Base-by-base conservation (phyloP, 2,797 vertebrate genomes). In the Balearica regulorum region DNA sequence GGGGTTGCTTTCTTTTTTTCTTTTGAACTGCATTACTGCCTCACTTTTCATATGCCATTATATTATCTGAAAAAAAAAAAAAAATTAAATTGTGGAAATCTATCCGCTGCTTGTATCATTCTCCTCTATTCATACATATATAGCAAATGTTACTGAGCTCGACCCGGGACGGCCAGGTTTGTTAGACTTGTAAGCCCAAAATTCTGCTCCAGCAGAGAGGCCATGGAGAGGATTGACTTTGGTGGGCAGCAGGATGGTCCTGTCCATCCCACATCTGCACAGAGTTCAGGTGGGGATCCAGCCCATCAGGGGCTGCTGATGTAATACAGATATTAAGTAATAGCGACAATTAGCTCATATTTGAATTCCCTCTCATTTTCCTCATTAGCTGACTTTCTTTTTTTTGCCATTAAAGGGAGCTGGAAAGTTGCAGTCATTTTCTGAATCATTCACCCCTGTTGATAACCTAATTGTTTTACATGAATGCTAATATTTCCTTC, bases 401-500 rank as follows among this genome's bases (percentile, higher is more conserved):
- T 61, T 76, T 70, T 49, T 70, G 44, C 46, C 75, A 60, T 94
- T 83, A 82, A 94, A 92, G 65, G 82, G 87, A 95, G 82, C 76
- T 93, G 57, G 91, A 84, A 97, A 93, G 84, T 93, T 94, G 68
- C 82, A 96, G 66, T 95, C 91, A 86, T 93, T 97, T 96, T 95
- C 93, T 87, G 94, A 96, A 90, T 92, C 64, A 83, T 94, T 97
- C 64, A 29, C 87, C 92, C 93, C 90, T 92, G 93, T 93, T 97
- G 90, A 94, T 95, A 97, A 88, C 87, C 93, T 87, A 96, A 94
- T 96, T 95, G 95, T 96, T 96, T 96, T 93, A 92, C 89, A 96
- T 95, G 94, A 96, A 94, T 96, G 91, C 89, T 96, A 89, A 90
- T 96, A 97, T 95, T 95, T 96, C 95, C 92, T 83, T 83, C 96